Percentiles rank a stretch among this genome's conserved stretches.
Evolutionary conservation across 2,113 vertebrate species (phyloP).

Genomic region (Murina feae): DNA sequence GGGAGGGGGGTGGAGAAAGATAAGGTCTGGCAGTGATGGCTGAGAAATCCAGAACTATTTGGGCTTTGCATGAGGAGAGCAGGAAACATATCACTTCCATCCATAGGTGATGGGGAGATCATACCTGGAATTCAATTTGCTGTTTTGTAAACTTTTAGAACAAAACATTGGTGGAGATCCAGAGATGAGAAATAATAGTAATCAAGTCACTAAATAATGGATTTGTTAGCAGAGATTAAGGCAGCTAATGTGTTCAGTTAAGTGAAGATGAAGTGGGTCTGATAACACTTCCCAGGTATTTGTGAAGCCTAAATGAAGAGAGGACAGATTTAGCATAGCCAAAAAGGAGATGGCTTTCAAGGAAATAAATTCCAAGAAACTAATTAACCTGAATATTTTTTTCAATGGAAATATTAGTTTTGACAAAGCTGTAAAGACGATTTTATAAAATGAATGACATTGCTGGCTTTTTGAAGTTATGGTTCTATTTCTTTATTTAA

Average conservation of each 20-base stretch:
- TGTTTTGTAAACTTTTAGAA: neutral
- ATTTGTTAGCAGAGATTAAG: constrained; percentile 26
- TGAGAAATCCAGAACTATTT: neutral
- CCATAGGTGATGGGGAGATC: neutral
- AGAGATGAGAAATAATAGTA: neutral
- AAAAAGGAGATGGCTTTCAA: neutral
- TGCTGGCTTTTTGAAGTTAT: neutral
- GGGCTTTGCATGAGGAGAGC: neutral
- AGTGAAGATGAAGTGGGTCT: neutral
- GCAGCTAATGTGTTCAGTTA: neutral
- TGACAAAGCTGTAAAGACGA: neutral
- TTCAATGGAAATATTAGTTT: neutral
- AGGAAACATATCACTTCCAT: neutral
- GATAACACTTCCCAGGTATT: neutral
- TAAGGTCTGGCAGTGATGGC: neutral
- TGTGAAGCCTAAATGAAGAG: neutral
- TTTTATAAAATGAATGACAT: neutral
- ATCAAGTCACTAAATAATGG: neutral
- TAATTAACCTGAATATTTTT: neutral
- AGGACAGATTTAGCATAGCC: neutral
- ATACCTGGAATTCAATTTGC: neutral
- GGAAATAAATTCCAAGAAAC: neutral
- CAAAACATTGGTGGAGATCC: neutral
- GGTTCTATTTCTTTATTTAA: neutral
- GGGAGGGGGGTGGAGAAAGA: neutral